Evolutionary conservation across 2,113 vertebrate genomes (phyloP), one percentile per base, ranked within the genome.

Genomic region (Promerops cafer): DNA sequence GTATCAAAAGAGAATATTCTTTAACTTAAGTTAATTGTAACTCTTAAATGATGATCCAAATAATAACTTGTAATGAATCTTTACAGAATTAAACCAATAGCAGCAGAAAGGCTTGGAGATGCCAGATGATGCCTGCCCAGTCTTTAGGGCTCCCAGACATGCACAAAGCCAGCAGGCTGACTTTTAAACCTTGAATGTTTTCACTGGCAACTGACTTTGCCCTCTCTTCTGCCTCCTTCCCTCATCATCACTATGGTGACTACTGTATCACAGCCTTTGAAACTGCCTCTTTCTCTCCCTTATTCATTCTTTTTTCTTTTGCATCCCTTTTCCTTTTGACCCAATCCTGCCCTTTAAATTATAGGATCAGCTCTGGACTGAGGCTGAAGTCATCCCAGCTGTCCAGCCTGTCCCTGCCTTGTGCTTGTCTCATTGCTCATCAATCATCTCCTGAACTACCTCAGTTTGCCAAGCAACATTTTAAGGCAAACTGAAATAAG

Each of bases 331-430:
- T 84, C 53, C 74, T 60, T 84, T 78, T 7, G 23, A 93, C 89
- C 89, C 89, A 84, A 11, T 81, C 64, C 79, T 86, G 79, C 80
- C 80, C 88, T 89, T 81, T 92, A 89, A 93, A 89, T 69, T 86
- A 90, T 87, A 74, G 72, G 69, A 84, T 94, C 83, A 68, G 56
- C 87, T 78, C 91, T 93, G 80, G 64, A n/a, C 83, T 52, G 64
- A 92, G 65, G 72, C 93, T 97, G 95, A 97, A 96, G 83, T 96
- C 93, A 94, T 93, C 60, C 65, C 86, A 83, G 88, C 92, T 96
- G 91, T 96, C 91, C 96, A 87, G 90, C 85, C 83, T 94, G 76
- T 88, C 86, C 59, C 83, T 78, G 83, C 83, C 78, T 68, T 14
- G 1, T 89, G 91, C 64, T 93, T 94, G 63, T 87, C 91, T 96